Evolutionary conservation across 2,113 vertebrate genomes (phyloP).

Genomic region (Campylomormyrus tamandua): DNA sequence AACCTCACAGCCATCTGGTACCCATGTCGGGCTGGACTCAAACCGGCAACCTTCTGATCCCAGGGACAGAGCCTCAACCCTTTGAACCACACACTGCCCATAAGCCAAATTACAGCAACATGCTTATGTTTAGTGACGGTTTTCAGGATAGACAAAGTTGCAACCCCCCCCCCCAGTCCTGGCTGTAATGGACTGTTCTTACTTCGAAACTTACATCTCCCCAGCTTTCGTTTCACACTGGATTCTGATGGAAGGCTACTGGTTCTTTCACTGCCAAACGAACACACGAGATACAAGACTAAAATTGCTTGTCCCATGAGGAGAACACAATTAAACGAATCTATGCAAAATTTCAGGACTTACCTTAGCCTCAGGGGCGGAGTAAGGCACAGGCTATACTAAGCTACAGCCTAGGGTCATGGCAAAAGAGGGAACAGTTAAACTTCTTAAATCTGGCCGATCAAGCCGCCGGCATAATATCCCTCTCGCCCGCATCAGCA

Average conservation of each 20-base stretch:
- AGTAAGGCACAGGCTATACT: not conserved
- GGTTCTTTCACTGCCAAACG: not conserved
- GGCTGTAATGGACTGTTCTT: too few relatives aligned
- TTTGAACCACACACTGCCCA: not conserved
- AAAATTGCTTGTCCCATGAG: not conserved
- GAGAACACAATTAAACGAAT: not conserved
- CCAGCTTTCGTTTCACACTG: not conserved
- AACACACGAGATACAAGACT: not conserved
- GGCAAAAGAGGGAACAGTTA: not conserved
- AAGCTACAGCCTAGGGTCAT: too few relatives aligned
- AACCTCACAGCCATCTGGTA: not conserved
- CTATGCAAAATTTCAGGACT: not conserved
- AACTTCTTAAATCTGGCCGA: not conserved
- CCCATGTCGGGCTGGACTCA: not conserved
- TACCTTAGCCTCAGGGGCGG: not conserved
- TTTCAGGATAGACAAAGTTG: not conserved
- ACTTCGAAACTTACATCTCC: too few relatives aligned
- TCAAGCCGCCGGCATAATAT: not conserved
- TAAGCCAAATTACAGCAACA: not conserved
- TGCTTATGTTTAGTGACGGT: not conserved
- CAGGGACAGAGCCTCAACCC: not conserved
- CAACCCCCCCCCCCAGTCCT: too few relatives aligned
- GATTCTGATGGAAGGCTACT: not conserved
- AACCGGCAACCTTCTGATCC: not conserved
- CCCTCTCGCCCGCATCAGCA: too few relatives aligned